A percentile compares a stretch with the other conserved stretches of the same genome.
Conservation (phyloP, 2,113 vertebrate species). For the Urocitellus parryii region DNA sequence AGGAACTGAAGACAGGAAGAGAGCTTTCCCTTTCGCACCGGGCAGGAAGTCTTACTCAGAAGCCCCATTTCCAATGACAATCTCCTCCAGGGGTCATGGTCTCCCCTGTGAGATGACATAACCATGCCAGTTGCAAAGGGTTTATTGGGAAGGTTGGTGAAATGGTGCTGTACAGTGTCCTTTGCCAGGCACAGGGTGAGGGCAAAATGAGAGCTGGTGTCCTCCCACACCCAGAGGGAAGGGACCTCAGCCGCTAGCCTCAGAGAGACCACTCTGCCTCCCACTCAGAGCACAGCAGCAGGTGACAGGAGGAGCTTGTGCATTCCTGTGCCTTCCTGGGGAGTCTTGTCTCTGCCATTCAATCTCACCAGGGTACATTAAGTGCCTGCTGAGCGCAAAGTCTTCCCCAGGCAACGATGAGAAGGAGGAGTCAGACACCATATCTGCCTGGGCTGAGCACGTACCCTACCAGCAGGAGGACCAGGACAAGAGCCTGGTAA, state of each 20-base stretch:
- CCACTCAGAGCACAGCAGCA: neutral
- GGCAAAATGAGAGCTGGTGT: neutral
- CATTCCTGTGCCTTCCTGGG: neutral
- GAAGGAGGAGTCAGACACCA: neutral
- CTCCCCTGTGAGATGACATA: neutral
- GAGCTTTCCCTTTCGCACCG: neutral
- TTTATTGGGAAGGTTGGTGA: neutral
- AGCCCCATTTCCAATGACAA: neutral
- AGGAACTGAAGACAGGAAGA: neutral
- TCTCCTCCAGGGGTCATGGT: neutral
- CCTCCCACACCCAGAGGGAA: neutral
- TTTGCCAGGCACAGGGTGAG: neutral
- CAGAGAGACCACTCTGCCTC: neutral
- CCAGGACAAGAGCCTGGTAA: neutral
- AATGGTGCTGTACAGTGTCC: neutral
- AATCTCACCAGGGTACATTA: neutral
- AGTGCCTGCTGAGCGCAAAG: neutral
- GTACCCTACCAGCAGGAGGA: conserved; percentile 37
- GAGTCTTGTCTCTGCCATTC: neutral
- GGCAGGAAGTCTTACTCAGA: neutral
- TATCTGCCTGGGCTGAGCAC: neutral
- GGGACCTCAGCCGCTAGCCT: neutral
- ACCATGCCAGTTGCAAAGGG: neutral
- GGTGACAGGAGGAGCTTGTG: neutral
- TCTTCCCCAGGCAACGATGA: neutral